Base-by-base conservation (phyloP, 2,113 vertebrate species). In the Nothocercus nigrocapillus region DNA sequence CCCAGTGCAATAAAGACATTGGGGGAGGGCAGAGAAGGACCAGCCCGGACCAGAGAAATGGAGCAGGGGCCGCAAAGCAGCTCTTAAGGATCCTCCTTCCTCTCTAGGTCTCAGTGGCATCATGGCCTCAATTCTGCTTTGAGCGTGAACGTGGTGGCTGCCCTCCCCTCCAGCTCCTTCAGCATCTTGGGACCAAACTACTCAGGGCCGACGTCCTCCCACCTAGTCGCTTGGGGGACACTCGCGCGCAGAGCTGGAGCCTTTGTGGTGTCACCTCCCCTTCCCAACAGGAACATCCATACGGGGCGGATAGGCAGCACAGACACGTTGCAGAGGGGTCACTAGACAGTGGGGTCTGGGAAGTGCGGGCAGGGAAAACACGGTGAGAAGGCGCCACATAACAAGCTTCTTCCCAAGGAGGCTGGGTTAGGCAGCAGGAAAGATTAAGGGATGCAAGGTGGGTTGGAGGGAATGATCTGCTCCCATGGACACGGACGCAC, bases 81-180 rank as follows among this genome's bases (percentile, higher is more conserved):
- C n/a, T 61, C 36, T 74, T 66, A 36, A 58, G 49, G 22, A 75
- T 40, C 18, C 25, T 21, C 49, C 21, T 25, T 70, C 32, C 38
- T 34, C 36, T 54, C 20, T 22, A 69, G n/a, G 70, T 30, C 28
- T 38, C 64, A 63, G 42, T 56, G 36, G 20, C 51, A 64, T 56
- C 54, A 32, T 0, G 54, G n/a, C 4, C 38, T 59, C 42, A 21
- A 10, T 28, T 25, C 27, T 32, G 3, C 22, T 79, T 5, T 8
- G 54, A 59, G 68, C 20, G 49, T n/a, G 1, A 51, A 3, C 0
- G 0, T 9, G 82, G 67, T 30, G 64, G 36, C 7, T 1, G 36
- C 56, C 21, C 3, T 62, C 36, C 59, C n/a, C 53, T 88, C 14
- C 61, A 42, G 32, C n/a, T 42, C 51, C 68, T 1, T 3, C 18